phyloP scores from a whole-genome alignment of 2,888 invertebrate genomes.

The Coelopa pilipes region DNA sequence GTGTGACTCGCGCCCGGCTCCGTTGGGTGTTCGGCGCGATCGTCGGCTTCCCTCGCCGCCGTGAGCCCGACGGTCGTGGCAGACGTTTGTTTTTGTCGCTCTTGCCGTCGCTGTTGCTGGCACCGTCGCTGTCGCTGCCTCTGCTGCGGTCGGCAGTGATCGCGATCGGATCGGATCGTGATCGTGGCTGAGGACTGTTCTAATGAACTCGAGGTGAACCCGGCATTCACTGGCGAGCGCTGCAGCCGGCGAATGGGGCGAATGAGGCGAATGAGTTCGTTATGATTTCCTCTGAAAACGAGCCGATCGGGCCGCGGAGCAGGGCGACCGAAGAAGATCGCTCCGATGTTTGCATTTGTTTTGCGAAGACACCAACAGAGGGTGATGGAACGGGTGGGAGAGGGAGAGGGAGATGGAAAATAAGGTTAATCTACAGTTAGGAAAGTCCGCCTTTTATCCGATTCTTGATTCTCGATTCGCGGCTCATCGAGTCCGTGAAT shows the following conservation, averaged over 20 bases:
- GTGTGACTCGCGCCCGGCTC: neutral
- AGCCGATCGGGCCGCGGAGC: no score
- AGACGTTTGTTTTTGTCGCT: slow-evolving; percentile 15
- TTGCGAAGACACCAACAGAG: neutral
- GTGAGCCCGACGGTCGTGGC: slow-evolving; percentile 11
- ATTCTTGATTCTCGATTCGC: no score
- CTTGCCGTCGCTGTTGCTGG: slow-evolving; percentile 22
- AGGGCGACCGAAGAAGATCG: no score
- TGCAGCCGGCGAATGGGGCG: neutral
- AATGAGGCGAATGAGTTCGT: neutral
- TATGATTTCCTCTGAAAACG: neutral
- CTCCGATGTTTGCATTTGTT: neutral
- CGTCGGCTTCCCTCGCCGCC: neutral
- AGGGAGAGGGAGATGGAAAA: neutral
- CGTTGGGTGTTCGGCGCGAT: neutral
- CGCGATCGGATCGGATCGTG: no score
- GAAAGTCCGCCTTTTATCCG: neutral
- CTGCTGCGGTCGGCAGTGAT: neutral
- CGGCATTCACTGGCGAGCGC: slow-evolving; percentile 7
- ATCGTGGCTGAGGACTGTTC: slow-evolving; percentile 21
- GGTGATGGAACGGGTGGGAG: no score
- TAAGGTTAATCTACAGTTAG: slow-evolving; percentile 19
- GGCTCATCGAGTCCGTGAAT: no score
- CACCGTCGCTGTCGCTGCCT: neutral
- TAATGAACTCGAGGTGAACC: slow-evolving; percentile 37